Conservation (phyloP, 2,113 vertebrate species). For the Vimba vimba region DNA sequence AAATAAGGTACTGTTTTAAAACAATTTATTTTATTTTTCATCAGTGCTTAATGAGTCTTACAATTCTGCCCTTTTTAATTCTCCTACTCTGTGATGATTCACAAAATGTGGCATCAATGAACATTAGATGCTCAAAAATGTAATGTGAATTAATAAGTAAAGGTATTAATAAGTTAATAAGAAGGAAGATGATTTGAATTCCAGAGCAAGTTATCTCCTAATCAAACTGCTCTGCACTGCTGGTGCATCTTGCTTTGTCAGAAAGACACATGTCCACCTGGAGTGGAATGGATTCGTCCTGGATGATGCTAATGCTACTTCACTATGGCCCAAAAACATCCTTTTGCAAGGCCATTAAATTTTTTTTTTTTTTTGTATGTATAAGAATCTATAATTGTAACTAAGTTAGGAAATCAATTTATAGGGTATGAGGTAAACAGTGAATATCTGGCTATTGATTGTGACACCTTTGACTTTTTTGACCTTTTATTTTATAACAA, state of each 20-base stretch:
- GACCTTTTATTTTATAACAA: neutral
- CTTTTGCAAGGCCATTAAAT: neutral
- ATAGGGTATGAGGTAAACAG: neutral
- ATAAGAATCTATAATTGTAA: neutral
- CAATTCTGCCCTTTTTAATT: constrained; percentile 45
- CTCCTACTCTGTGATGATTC: constrained; percentile 24
- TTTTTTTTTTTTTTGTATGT: neutral
- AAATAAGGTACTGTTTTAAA: neutral
- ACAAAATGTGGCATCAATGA: constrained; percentile 50
- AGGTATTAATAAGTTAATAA: too few species aligned
- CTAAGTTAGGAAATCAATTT: neutral
- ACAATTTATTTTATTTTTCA: neutral
- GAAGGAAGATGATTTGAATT: constrained; percentile 58
- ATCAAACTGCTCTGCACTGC: constrained; percentile 32
- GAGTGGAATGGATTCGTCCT: constrained; percentile 19
- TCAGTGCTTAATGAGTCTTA: constrained; percentile 1
- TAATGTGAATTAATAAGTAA: constrained; percentile 62
- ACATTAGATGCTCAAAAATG: constrained; percentile 63
- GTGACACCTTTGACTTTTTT: neutral
- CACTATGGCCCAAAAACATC: neutral
- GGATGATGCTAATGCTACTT: constrained; percentile 12
- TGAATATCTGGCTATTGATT: neutral
- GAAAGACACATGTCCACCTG: constrained; percentile 37
- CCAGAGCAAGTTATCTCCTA: constrained; percentile 57
- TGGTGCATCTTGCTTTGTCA: constrained; percentile 5